These are phyloP conservation scores for Mastacembelus armatus DNA, from an alignment of 2,797 vertebrate genomes.

Conservation along the genomic window DNA sequence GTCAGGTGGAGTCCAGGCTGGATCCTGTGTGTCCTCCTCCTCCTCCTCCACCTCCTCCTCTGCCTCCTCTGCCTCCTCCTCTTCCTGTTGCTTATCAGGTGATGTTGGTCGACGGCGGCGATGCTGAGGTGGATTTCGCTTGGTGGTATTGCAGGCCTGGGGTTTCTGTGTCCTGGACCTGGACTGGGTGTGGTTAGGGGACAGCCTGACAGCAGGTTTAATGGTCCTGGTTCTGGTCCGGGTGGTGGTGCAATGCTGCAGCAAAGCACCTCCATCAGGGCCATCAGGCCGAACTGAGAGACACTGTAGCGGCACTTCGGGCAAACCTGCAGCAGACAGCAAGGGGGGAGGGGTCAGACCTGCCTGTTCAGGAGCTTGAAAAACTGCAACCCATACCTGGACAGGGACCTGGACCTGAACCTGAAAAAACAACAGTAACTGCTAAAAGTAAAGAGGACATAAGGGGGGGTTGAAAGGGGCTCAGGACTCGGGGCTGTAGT, in stretches of 20 bases:
- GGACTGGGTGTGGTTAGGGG: slow-evolving; percentile 20
- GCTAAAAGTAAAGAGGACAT: too few relatives aligned
- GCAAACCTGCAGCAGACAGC: slow-evolving; percentile 47
- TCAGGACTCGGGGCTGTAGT: too few relatives aligned
- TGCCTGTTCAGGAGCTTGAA: too few relatives aligned
- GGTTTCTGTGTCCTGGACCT: slow-evolving; percentile 26
- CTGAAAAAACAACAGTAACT: too few relatives aligned
- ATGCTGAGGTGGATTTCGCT: neutral
- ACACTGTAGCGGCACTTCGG: slow-evolving; percentile 64
- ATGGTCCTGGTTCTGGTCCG: slow-evolving; percentile 55
- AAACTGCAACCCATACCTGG: too few relatives aligned
- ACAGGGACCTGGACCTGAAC: too few relatives aligned
- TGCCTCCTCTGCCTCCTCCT: neutral
- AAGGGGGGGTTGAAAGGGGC: too few relatives aligned
- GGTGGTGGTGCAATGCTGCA: slow-evolving; percentile 63
- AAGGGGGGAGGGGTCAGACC: too few relatives aligned
- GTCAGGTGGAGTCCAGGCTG: slow-evolving; percentile 50
- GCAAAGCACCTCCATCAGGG: slow-evolving; percentile 57
- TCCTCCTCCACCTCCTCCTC: slow-evolving; percentile 1
- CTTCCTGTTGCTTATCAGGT: neutral
- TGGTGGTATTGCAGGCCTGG: neutral
- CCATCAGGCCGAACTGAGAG: slow-evolving; percentile 53
- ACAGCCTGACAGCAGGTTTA: slow-evolving; percentile 31
- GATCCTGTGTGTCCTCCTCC: slow-evolving; percentile 40
- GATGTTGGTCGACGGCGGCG: neutral